Base-by-base conservation (phyloP, 2,888 invertebrate genomes). In the Drosophila leonis region DNA sequence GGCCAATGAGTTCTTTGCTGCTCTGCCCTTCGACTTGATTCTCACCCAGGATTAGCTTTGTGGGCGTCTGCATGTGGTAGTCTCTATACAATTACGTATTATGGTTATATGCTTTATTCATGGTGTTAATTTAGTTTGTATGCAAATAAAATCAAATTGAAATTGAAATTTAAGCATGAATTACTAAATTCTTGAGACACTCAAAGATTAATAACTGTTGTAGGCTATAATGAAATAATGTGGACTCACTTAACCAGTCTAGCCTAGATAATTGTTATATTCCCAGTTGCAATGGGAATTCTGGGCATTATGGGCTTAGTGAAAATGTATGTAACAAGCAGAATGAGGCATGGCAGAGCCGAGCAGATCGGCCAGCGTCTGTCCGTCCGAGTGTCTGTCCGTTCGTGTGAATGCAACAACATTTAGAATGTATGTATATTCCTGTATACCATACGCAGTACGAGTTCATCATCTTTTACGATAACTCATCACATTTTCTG, bases 1-100 rank as follows among this genome's bases (percentile, higher is more conserved):
- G 6, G 75, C 83, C 41, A 93, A 93, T 65, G 90, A 91, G 73
- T 93, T 92, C 70, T 88, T 93, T 44, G 79, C 81, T 15, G 86
- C 89, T 4, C 75, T 93, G 65, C 93, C 93, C 15, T 91, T 93
- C 55, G 92, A 92, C 62, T 86, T 90, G 71, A 70, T 92, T 54
- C 41, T 92, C 9, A 89, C 85, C 41, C 86, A 91, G 71, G 74
- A 87, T 29, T 91, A 84, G 81, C 3, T 24, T 4, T 18, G n/a
- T 12, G 27, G 39, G 12, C 33, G 15, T n/a, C 46, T 48, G 13
- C 6, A 24, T 24, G 13, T n/a, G 63, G n/a, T 37, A 64, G 54
- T 75, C 52, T 42, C 13, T 48, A 29, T 44, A 41, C 10, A 41
- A 57, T 56, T n/a, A n/a, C 20, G 18, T 48, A 49, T 49, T 66